Conservation (phyloP, 2,113 vertebrate genomes). For the Oenanthe melanoleuca region DNA sequence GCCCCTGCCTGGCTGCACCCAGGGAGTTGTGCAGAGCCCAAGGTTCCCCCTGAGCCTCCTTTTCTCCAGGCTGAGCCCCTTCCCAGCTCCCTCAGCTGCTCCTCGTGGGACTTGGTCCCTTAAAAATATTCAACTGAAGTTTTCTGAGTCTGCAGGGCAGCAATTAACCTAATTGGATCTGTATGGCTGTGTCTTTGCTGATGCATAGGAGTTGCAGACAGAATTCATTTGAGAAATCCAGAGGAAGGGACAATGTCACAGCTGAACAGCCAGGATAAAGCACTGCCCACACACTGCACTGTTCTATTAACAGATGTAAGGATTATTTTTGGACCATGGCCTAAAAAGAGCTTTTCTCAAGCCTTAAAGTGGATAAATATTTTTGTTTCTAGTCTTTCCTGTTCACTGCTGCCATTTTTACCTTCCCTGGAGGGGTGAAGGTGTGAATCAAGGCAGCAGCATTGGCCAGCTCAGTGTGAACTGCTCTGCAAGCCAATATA, state of each 20-base stretch:
- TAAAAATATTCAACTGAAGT: accelerated
- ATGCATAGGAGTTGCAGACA: accelerated
- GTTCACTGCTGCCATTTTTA: background rate
- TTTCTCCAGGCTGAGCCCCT: background rate
- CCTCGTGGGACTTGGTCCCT: accelerated
- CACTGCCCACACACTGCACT: accelerated
- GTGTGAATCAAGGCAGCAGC: background rate
- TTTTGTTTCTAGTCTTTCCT: background rate
- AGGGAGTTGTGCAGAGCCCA: background rate
- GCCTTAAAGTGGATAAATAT: background rate
- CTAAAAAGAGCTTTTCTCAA: background rate
- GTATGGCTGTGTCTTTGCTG: accelerated
- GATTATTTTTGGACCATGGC: accelerated
- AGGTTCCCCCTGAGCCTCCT: background rate
- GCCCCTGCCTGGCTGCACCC: background rate
- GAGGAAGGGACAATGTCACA: background rate
- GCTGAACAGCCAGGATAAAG: background rate
- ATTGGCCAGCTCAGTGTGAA: background rate
- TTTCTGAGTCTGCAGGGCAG: background rate
- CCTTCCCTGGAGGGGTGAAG: background rate
- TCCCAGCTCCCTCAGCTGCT: background rate
- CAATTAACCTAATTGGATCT: accelerated
- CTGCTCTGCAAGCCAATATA: background rate
- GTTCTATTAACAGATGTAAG: background rate
- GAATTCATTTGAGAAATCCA: background rate